Evolutionary conservation across 2,797 vertebrate genomes (phyloP).

Genomic region (Alcedo atthis): DNA sequence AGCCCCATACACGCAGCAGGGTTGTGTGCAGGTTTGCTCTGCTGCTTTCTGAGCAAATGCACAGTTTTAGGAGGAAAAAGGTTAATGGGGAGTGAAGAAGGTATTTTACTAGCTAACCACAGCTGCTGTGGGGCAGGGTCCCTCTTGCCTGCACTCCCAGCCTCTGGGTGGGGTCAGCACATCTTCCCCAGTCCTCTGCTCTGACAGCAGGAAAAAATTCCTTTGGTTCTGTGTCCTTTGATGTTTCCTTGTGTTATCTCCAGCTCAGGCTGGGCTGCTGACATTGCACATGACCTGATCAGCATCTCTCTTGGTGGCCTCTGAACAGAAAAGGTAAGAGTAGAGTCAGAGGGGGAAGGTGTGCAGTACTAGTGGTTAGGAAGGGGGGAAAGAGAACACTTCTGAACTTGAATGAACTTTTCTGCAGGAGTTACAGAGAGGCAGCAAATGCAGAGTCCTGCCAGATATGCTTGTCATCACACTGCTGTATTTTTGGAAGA

Average conservation of each 20-base stretch:
- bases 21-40: fast-evolving
- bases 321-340: background rate
- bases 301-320: background rate
- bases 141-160: fast-evolving
- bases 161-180: background rate
- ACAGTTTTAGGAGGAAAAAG: background rate
- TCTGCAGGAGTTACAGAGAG: background rate
- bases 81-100: background rate
- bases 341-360: background rate
- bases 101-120: background rate
- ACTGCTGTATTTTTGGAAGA: background rate
- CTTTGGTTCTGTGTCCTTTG: background rate
- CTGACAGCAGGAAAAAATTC: background rate
- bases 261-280: background rate
- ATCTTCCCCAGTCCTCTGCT: background rate
- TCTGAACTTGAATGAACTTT: background rate
- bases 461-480: background rate
- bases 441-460: fast-evolving
- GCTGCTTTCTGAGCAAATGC: background rate
- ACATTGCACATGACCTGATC: fast-evolving
- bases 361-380: background rate
- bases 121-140: background rate
- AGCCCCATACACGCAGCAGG: fast-evolving
- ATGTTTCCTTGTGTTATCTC: background rate
- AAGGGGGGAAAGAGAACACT: background rate